Evolutionary conservation across 2,113 vertebrate genomes (phyloP), one percentile per base, ranked within the genome.

Genomic region (Sialia sialis): DNA sequence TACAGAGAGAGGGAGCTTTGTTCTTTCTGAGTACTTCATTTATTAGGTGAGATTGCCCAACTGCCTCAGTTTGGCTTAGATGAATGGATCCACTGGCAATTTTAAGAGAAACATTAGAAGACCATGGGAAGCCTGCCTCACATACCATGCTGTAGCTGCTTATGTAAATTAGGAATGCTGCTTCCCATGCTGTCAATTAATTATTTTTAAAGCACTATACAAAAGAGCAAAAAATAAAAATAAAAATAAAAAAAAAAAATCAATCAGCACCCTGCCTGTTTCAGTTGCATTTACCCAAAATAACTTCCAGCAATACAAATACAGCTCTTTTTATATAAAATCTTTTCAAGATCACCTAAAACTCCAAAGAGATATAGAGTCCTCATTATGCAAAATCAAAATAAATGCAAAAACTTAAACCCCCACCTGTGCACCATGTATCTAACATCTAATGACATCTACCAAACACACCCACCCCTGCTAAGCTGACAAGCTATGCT

Each of bases 111-210:
- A 18, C 21, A n/a, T 52, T 12, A 85, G 25, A 82, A 48, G 11
- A 83, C 59, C 36, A 46, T 4, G 34, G 52, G 78, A 95, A 79
- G 39, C 34, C 67, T 79, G 41, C 62, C 49, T 15, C 44, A 41
- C 14, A 17, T 5, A 49, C 36, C 54, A 43, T 13, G 9, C 56
- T 92, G 26, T 52, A 87, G 78, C 30, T 49, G 23, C 79, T 92
- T 51, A 77, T 25, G 19, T 49, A 87, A 82, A 93, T 54, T 41
- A 90, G 55, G 36, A 92, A 73, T 36, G 68, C 51, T 51, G 20
- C 51, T 88, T 93, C 88, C 38, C 75, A 62, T 43, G 60, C 46
- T 88, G 70, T 74, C 67, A 80, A 90, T 67, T 72, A 60, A 89
- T 82, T 87, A 72, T 74, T 96, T 93, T 67, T 63, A 77, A 90